These are phyloP conservation scores for Eclectus roratus DNA, from an alignment of 2,113 vertebrate genomes.

Conservation along the genomic window DNA sequence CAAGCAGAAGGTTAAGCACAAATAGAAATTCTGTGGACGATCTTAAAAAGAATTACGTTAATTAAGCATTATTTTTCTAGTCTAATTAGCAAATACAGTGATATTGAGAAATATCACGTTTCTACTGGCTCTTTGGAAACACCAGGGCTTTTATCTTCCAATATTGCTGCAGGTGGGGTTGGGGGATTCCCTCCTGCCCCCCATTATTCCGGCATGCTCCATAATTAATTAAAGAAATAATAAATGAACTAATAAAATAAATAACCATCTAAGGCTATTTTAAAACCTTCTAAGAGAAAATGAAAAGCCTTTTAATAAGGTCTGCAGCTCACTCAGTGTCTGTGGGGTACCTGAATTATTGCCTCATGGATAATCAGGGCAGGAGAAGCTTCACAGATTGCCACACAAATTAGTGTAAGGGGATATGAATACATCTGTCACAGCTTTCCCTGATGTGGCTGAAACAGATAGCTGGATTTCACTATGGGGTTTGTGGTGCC, in stretches of 20 bases:
- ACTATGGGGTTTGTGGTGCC: not conserved
- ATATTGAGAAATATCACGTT: not conserved
- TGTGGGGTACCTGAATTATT: not conserved
- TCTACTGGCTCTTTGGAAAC: not conserved
- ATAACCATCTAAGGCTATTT: not conserved
- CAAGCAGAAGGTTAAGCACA: not conserved
- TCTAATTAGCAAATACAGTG: not conserved
- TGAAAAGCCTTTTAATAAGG: not conserved
- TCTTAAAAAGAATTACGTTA: not conserved
- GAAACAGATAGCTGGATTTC: not conserved
- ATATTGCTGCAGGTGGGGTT: not conserved
- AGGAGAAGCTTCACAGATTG: not conserved
- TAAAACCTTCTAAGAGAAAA: not conserved
- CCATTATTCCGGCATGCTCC: not conserved
- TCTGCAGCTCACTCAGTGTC: not conserved
- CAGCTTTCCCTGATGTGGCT: not conserved
- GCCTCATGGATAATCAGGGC: conserved; percentile 8
- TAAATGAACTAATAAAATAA: too few relatives aligned
- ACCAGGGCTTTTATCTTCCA: not conserved
- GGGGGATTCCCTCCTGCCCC: not conserved
- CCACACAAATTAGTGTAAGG: not conserved
- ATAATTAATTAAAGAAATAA: not conserved
- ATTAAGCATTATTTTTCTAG: conserved; percentile 25
- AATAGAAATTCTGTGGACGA: not conserved
- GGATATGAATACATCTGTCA: not conserved